Base-by-base conservation (phyloP, 2,113 vertebrate species). In the Monarcha castaneiventris region DNA sequence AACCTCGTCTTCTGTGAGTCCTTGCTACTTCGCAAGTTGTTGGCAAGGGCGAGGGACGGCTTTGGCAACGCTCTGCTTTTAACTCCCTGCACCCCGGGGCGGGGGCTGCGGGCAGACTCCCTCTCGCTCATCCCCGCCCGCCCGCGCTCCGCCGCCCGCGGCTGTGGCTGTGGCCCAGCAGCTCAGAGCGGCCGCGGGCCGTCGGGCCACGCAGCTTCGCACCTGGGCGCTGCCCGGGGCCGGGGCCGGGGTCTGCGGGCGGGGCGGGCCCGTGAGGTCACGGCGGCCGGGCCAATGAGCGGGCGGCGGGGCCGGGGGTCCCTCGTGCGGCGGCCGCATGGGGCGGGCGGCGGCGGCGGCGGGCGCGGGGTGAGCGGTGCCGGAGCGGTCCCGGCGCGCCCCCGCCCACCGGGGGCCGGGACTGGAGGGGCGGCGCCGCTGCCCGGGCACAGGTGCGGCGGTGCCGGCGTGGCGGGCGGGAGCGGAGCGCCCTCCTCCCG, bases 201-300 rank as follows among this genome's bases (percentile, higher is more conserved):
- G 35, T 63, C 35, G 41, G 43, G 37, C 13, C 54, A 13, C 66
- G 26, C 62, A 16, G 35, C 69, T 54, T 48, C 81, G 69, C 44
- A 41, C 87, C 58, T 49, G 51, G 69, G 39, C 49, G 11, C 56
- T 37, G 81, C 56, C n/a, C n/a, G n/a, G n/a, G n/a, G n/a, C n/a
- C n/a, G n/a, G 15, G 62, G 56, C 44, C 39, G 29, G 35, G 61
- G 88, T 39, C 35, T 35, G 35, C 35, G 41, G 43, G 64, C 39
- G 84, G 85, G 74, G 58, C 37, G 55, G 21, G 54, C 68, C 37
- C 26, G 86, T 92, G 94, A 95, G 78, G 86, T 95, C 94, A 95
- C 52, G 49, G 68, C 86, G 43, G 68, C 58, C 37, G n/a, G 67
- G 48, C 94, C 94, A 95, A 95, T 95, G 68, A 94, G 48, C 39